Base-by-base conservation (phyloP, 2,888 invertebrate genomes). In the Drosophila paranaensis region DNA sequence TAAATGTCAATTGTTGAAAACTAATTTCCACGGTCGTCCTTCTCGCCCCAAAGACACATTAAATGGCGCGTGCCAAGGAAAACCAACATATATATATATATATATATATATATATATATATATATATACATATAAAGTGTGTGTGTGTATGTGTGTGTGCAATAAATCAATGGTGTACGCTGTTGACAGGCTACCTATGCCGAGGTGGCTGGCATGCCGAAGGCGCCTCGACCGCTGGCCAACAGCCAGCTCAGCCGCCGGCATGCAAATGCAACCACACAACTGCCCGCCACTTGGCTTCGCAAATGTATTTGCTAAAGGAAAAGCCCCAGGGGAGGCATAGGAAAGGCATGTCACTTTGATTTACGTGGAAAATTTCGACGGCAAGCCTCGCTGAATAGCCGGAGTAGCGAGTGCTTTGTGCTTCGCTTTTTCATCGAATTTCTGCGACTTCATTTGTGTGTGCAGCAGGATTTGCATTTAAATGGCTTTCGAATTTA, bases 1-100 rank as follows among this genome's bases (percentile, higher is more conserved):
- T 90, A 88, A 90, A 90, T 87, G 87, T 83, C 91, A 90, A 91
- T 86, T 87, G 89, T 81, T 84, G 77, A 79, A 84, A 84, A 84
- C 89, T 84, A 89, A 84, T 84, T 84, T 84, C 74, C 70, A 71
- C 70, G 71, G 78, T 53, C 35, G 27, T 16, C 45, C 11, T 45
- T 16, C 20, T 14, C 11, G 13, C 16, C 16, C 27, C 55, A 10
- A 54, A 30, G 46, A 69, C 64, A 60, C 61, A 74, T 69, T 88
- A 68, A 84, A 86, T 87, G 87, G 81, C 79, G 89, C 87, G 82
- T 84, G 87, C 79, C 89, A 56, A 40, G 61, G 54, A 55, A 81
- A 71, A 58, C 33, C 54, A 40, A 63, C 45, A 20, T 14, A 9
- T 10, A 25, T 35, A 11, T 42, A 13, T 63, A 10, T 42, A 5